Conservation (phyloP, 1,140 invertebrate species). For the Bombus fervidus region DNA sequence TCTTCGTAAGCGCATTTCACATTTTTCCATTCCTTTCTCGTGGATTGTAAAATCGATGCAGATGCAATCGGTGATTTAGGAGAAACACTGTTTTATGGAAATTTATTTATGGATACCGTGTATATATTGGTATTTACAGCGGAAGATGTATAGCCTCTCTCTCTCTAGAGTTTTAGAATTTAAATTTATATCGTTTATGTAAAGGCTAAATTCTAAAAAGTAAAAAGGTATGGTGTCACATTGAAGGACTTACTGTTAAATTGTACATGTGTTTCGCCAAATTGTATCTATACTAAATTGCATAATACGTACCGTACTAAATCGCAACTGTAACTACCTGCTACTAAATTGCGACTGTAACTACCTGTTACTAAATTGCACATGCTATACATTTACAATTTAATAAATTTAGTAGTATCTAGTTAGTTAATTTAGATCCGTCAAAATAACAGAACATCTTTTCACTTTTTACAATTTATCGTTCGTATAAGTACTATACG, state of each 20-base stretch:
- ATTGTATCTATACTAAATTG: too few relatives aligned
- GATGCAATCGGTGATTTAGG: background rate
- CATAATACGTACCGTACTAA: too few relatives aligned
- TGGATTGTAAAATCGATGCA: background rate
- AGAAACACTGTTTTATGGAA: background rate
- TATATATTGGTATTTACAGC: background rate
- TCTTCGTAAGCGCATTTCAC: background rate
- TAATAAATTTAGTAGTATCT: too few relatives aligned
- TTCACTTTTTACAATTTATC: too few relatives aligned
- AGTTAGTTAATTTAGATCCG: too few relatives aligned
- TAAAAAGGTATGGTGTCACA: background rate
- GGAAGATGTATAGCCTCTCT: background rate
- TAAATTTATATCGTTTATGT: background rate
- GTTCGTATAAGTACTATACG: too few relatives aligned
- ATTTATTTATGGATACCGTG: background rate
- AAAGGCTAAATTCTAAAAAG: background rate
- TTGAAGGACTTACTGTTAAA: background rate
- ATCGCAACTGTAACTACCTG: too few relatives aligned
- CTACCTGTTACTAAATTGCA: too few relatives aligned
- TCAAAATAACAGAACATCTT: too few relatives aligned
- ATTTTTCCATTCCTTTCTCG: background rate
- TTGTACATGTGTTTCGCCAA: too few relatives aligned
- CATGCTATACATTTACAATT: too few relatives aligned
- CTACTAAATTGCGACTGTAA: too few relatives aligned
- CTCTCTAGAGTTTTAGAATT: background rate